Evolutionary conservation across 2,888 invertebrate genomes (phyloP).

Genomic region (Apamea anceps): DNA sequence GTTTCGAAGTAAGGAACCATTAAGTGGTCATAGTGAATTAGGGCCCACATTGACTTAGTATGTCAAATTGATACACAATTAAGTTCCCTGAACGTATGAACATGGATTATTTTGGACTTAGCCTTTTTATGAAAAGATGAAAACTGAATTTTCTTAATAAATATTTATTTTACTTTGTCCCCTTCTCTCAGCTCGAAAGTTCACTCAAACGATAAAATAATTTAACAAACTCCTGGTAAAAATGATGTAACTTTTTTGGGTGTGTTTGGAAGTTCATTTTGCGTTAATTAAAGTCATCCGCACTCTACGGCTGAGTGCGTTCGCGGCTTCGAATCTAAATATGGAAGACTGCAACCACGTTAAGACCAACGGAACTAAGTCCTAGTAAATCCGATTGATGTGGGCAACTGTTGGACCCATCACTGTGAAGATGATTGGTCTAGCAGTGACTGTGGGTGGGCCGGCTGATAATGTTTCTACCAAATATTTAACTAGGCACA

Average conservation of each 20-base stretch:
- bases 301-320: constrained; percentile 49
- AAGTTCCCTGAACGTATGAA: no score
- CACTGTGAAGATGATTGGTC: not conserved
- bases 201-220: constrained; percentile 76
- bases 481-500: no score
- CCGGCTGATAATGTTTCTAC: not conserved
- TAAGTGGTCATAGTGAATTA: no score
- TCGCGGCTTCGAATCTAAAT: constrained; percentile 18
- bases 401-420: not conserved
- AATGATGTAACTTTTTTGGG: constrained; percentile 72
- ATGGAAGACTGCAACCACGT: constrained; percentile 22
- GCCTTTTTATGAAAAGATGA: no score
- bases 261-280: constrained; percentile 71
- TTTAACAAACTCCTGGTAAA: constrained; percentile 73
- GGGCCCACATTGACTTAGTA: no score
- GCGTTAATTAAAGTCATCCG: constrained; percentile 72
- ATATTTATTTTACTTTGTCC: no score
- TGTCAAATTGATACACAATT: no score
- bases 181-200: constrained; percentile 60
- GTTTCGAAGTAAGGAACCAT: no score
- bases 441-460: not conserved
- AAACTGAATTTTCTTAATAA: no score
- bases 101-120: no score
- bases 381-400: not conserved
- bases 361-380: constrained; percentile 1